phyloP scores from a whole-genome alignment of 2,113 vertebrate species.

The Xenotilapia longispinis region DNA sequence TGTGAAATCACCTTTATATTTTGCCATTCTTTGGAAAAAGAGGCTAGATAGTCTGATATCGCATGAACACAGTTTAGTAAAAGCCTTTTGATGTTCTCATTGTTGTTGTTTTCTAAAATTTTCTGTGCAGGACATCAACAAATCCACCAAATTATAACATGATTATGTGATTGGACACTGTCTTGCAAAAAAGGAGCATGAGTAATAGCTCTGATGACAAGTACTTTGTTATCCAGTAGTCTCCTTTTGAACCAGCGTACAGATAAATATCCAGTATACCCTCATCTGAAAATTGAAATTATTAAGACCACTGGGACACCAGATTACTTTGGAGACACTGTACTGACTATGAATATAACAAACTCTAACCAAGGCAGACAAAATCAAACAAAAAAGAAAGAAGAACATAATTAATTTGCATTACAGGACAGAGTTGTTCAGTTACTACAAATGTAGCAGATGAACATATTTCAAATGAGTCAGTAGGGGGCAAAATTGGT shows the following conservation, averaged over 20 bases:
- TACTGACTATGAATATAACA: background rate
- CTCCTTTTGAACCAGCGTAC: background rate
- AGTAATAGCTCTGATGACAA: background rate
- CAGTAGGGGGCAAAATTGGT: constrained; percentile 66
- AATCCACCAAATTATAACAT: background rate
- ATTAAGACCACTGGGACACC: background rate
- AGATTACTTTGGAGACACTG: background rate
- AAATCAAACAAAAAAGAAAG: background rate
- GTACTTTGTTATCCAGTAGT: background rate
- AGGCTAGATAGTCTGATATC: background rate
- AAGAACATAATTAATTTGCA: background rate
- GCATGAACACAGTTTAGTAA: background rate
- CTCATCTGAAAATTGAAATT: background rate
- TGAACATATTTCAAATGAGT: constrained; percentile 18
- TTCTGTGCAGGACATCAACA: background rate
- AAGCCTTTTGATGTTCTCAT: background rate
- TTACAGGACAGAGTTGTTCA: background rate
- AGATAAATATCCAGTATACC: background rate
- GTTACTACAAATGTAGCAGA: background rate
- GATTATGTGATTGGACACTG: background rate
- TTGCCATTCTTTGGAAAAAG: background rate
- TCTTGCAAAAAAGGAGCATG: background rate
- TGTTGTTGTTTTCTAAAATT: background rate
- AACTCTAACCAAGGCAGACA: background rate
- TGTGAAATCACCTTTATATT: background rate